phyloP scores from a whole-genome alignment of 2,888 invertebrate species.

The Palloptera scutellata region DNA sequence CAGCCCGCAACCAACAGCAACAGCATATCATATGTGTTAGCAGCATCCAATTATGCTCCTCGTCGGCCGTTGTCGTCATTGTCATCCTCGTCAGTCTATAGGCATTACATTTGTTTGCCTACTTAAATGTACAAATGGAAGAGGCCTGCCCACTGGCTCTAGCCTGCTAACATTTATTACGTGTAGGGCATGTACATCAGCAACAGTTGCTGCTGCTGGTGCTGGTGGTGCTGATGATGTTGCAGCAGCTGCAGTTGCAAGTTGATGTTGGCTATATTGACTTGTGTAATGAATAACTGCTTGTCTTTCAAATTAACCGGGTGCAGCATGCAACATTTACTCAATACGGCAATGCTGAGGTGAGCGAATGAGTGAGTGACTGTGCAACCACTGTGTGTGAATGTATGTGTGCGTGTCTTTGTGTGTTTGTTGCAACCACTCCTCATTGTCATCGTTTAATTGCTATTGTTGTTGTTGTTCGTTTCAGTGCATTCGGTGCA shows the following conservation, averaged over 20 bases:
- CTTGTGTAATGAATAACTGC: slow-evolving; percentile 39
- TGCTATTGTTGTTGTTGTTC: background rate
- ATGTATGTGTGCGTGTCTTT: too few species aligned
- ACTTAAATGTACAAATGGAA: slow-evolving; percentile 22
- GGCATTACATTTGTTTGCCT: slow-evolving; percentile 18
- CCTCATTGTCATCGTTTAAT: slow-evolving; percentile 15
- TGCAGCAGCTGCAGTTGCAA: too few species aligned
- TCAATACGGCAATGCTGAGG: background rate
- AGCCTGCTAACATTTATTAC: too few species aligned
- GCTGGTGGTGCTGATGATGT: too few species aligned
- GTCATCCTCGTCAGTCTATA: too few species aligned
- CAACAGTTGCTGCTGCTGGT: too few species aligned
- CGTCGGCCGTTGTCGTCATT: too few species aligned
- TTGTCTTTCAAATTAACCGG: slow-evolving; percentile 42
- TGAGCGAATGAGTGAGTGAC: slow-evolving; percentile 13
- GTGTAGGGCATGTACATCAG: too few species aligned
- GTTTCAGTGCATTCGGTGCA: background rate
- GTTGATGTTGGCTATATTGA: slow-evolving; percentile 22
- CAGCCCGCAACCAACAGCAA: background rate
- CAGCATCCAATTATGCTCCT: too few species aligned
- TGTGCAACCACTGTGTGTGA: slow-evolving; percentile 7
- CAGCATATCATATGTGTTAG: background rate
- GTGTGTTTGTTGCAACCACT: background rate
- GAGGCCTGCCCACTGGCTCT: slow-evolving; percentile 1
- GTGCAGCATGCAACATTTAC: slow-evolving; percentile 32